Conservation (phyloP, 1,140 invertebrate genomes). For the Trypoxylus dichotomus region DNA sequence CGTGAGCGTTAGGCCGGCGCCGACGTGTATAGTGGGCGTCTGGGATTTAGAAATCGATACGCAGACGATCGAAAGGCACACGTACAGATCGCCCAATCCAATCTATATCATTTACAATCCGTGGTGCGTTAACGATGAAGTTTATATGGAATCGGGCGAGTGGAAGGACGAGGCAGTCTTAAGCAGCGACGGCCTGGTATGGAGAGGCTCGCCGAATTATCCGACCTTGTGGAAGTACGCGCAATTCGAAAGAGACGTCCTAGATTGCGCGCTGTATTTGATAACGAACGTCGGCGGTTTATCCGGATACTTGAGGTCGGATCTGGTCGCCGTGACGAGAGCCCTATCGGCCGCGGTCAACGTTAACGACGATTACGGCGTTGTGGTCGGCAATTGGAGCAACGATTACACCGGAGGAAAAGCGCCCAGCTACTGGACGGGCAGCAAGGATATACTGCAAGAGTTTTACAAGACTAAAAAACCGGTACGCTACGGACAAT, state of each 20-base stretch:
- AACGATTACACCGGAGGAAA: constrained; percentile 81
- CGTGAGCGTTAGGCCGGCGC: constrained; percentile 70
- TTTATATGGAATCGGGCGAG: constrained; percentile 68
- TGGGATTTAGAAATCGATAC: constrained; percentile 85
- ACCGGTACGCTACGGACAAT: constrained; percentile 91
- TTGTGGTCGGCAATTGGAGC: constrained; percentile 86
- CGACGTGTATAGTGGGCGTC: constrained; percentile 76
- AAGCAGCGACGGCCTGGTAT: constrained; percentile 86
- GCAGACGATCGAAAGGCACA: constrained; percentile 64
- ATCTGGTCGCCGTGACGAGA: constrained; percentile 74
- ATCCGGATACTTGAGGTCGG: constrained; percentile 62
- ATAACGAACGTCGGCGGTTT: constrained; percentile 71
- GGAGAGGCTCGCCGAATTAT: constrained; percentile 82
- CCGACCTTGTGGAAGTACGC: constrained; percentile 90
- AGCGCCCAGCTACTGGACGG: constrained; percentile 83
- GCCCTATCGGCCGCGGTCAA: constrained; percentile 85
- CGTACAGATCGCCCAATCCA: constrained; percentile 64
- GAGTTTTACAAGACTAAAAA: constrained; percentile 80
- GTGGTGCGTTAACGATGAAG: constrained; percentile 71
- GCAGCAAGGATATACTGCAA: constrained; percentile 83
- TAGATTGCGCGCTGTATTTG: constrained; percentile 85
- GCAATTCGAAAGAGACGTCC: constrained; percentile 83
- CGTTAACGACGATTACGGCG: constrained; percentile 83
- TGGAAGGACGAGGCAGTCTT: constrained; percentile 83
- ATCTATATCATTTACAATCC: constrained; percentile 86